A percentile compares a stretch with the other conserved stretches of the same genome.
Conservation (phyloP, 2,113 vertebrate species). For the Zeus faber region DNA sequence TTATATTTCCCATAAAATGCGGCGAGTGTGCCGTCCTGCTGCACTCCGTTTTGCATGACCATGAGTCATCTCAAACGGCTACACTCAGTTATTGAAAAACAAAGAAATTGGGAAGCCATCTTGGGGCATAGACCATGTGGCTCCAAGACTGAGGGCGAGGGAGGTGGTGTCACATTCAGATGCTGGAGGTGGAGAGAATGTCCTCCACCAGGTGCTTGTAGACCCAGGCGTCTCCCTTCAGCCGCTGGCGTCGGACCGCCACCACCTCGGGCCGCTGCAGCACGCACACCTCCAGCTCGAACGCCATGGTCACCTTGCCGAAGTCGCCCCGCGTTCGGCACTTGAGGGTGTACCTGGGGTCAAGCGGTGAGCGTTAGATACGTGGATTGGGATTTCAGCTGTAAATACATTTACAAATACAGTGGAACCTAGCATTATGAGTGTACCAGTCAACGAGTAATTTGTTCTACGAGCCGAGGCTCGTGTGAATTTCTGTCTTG, state of each 20-base stretch:
- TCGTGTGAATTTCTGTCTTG: too few relatives aligned
- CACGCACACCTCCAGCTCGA: constrained; percentile 92
- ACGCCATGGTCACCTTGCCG: constrained; percentile 89
- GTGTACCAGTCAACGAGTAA: too few relatives aligned
- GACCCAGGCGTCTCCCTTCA: constrained; percentile 95
- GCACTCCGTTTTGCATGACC: not conserved
- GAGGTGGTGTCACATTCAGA: constrained; percentile 49
- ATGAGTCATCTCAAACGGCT: too few relatives aligned
- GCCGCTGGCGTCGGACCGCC: constrained; percentile 84
- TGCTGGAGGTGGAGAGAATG: constrained; percentile 81
- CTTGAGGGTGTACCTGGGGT: constrained; percentile 85
- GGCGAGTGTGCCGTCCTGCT: not conserved
- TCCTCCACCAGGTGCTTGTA: constrained; percentile 95
- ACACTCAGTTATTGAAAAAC: too few relatives aligned
- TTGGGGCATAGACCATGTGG: too few relatives aligned
- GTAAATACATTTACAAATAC: not conserved
- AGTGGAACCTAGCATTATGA: too few relatives aligned
- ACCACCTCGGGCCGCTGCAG: constrained; percentile 81
- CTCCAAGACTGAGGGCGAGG: not conserved
- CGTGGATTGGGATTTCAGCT: not conserved
- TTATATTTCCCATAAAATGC: constrained; percentile 27
- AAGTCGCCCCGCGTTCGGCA: constrained; percentile 87
- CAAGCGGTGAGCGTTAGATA: not conserved
- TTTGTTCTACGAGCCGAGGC: too few relatives aligned
- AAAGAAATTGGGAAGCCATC: too few relatives aligned